Conservation (phyloP, 2,113 vertebrate species). For the Crotalus helleri region DNA sequence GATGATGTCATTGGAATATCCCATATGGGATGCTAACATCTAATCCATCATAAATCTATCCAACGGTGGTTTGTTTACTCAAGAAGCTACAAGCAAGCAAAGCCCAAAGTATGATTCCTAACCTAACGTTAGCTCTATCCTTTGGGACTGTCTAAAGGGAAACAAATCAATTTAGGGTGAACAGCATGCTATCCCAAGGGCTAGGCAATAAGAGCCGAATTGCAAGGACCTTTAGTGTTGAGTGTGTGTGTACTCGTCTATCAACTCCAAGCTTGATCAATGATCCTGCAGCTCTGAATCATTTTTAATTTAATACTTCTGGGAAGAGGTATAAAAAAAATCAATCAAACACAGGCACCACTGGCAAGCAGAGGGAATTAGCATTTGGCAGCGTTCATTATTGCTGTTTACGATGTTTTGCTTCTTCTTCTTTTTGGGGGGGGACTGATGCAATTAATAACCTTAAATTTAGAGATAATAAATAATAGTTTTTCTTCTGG, state of each 20-base stretch:
- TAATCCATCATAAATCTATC: not conserved
- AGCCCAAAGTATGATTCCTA: not conserved
- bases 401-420: conserved; percentile 67
- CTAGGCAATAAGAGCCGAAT: not conserved
- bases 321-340: conserved; percentile 56
- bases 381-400: conserved; percentile 71
- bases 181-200: not conserved
- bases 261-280: conserved; percentile 61
- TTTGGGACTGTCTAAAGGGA: not conserved
- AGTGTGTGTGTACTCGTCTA: conserved; percentile 35
- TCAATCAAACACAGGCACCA: conserved; percentile 57
- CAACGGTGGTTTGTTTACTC: not conserved
- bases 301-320: conserved; percentile 73
- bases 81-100: not conserved
- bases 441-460: conserved; percentile 74
- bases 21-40: not conserved
- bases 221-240: not conserved
- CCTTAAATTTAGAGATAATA: conserved; percentile 67
- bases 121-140: not conserved
- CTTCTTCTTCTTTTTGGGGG: conserved; percentile 31
- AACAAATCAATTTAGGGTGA: not conserved
- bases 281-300: conserved; percentile 58
- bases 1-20: not conserved
- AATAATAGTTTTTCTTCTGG: conserved; percentile 64
- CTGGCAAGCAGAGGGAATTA: conserved; percentile 67